Conservation (phyloP, 2,113 vertebrate genomes). For the Plotosus lineatus region DNA sequence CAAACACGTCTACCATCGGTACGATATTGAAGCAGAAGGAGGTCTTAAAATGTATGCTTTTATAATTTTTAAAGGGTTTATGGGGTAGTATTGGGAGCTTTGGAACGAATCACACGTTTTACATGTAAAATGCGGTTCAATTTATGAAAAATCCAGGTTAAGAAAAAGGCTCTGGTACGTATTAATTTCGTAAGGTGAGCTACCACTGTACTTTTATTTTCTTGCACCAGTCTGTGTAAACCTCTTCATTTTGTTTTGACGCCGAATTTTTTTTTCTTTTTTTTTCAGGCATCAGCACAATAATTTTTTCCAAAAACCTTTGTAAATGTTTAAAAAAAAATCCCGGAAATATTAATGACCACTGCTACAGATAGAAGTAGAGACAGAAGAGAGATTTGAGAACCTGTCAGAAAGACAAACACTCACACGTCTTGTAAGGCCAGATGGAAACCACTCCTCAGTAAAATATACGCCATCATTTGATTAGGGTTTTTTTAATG, state of each 20-base stretch:
- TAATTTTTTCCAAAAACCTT: neutral
- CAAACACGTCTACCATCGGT: no score
- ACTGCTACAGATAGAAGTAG: neutral
- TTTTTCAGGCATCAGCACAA: neutral
- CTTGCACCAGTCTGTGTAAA: neutral
- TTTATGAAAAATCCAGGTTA: no score
- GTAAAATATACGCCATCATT: neutral
- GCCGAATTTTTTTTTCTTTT: neutral
- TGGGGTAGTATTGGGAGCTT: no score
- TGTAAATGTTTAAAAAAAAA: neutral
- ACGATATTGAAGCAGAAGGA: no score
- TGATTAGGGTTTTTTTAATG: neutral
- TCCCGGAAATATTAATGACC: neutral
- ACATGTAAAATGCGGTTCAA: no score
- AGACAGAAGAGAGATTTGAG: neutral
- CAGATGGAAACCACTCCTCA: neutral
- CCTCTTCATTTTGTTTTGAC: neutral
- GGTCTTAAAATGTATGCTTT: no score
- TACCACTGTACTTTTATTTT: no score
- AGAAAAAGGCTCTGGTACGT: no score
- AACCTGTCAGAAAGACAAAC: neutral
- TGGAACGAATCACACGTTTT: no score
- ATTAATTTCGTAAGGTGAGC: no score
- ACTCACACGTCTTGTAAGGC: neutral
- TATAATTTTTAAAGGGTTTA: no score